Evolutionary conservation across 2,113 vertebrate genomes (phyloP).

Genomic region (Zapus hudsonius): DNA sequence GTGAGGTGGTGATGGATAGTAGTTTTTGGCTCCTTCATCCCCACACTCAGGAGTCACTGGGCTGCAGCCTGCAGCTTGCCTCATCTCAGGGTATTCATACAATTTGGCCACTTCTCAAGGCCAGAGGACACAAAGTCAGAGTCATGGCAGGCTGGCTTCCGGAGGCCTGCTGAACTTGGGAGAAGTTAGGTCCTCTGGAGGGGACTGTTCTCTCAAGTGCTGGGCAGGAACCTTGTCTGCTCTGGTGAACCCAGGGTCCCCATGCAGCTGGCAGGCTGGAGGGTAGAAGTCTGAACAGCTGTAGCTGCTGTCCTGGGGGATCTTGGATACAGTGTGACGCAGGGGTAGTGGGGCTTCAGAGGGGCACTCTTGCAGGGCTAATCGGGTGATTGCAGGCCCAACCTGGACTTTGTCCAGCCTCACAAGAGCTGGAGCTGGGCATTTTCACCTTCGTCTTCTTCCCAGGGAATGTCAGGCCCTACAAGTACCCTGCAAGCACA

Average conservation of each 20-base stretch:
- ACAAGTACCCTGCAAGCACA: rapidly evolving
- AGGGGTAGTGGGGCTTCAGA: rapidly evolving
- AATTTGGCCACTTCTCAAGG: not conserved
- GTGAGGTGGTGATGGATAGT: not conserved
- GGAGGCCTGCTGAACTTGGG: not conserved
- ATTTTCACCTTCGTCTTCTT: not conserved
- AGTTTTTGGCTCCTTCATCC: not conserved
- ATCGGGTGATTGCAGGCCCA: slow-evolving; percentile 18
- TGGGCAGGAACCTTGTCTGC: not conserved
- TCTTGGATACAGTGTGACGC: rapidly evolving
- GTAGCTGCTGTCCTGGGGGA: not conserved
- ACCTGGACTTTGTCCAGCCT: not conserved
- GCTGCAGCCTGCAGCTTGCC: not conserved
- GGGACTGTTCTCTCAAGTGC: not conserved
- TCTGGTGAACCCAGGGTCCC: not conserved
- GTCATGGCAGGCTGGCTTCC: not conserved
- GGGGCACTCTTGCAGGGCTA: not conserved
- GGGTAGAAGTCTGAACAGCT: not conserved
- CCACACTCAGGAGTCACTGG: rapidly evolving
- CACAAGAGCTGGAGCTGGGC: not conserved
- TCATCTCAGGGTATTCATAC: not conserved
- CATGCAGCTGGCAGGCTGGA: not conserved
- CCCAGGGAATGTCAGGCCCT: not conserved
- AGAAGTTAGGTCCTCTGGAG: rapidly evolving
- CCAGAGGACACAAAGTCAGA: not conserved